Percentiles rank a stretch among this genome's conserved stretches.
These are phyloP conservation scores for Micromussa lordhowensis DNA, from an alignment of 92 coral and sea anemone species.

Conservation along the genomic window DNA sequence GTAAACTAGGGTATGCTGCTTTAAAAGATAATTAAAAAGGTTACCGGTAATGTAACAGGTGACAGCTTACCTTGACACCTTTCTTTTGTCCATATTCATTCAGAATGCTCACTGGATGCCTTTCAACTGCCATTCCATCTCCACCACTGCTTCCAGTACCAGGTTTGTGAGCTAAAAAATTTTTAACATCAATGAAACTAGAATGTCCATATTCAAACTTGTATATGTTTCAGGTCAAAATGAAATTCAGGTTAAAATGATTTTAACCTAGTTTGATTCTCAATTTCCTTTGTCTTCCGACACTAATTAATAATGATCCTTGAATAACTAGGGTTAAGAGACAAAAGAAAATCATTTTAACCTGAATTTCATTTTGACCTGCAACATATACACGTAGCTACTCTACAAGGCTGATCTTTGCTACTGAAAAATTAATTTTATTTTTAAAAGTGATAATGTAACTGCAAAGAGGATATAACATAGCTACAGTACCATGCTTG, in stretches of 20 bases:
- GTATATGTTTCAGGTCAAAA: no score
- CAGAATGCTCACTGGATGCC: slow-evolving; percentile 81
- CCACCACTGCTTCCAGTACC: slow-evolving; percentile 6
- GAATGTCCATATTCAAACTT: neutral
- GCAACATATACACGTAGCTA: no score
- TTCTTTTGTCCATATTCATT: slow-evolving; percentile 89
- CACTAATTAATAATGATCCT: no score
- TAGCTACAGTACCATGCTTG: no score
- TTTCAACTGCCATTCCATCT: slow-evolving; percentile 26
- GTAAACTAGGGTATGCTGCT: no score
- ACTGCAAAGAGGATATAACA: neutral
- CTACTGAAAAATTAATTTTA: neutral
- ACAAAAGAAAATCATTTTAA: no score
- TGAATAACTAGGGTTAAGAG: no score
- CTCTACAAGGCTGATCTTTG: neutral
- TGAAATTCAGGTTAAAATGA: no score
- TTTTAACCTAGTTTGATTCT: no score
- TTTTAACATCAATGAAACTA: neutral
- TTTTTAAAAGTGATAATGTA: neutral
- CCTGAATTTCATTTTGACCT: no score
- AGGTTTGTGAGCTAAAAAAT: slow-evolving; percentile 37
- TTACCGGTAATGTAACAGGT: neutral
- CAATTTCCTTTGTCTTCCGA: no score
- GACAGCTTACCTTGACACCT: slow-evolving; percentile 65
- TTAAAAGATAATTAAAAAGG: no score